A percentile compares a stretch with the other conserved stretches of the same genome.
Evolutionary conservation across 2,888 invertebrate genomes (phyloP).

Genomic region (Cataglyphis altisquamis): DNA sequence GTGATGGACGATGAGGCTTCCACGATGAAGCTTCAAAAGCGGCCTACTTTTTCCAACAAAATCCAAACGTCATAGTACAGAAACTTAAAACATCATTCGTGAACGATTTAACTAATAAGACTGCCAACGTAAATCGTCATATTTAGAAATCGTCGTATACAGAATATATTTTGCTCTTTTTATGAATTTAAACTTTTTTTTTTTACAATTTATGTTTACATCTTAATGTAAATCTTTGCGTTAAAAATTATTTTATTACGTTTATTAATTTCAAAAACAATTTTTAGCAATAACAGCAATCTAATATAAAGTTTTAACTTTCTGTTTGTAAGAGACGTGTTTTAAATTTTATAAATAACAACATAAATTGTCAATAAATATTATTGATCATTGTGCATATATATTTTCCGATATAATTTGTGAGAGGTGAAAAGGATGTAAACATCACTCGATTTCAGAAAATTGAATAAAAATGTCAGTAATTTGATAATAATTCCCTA

Average conservation of each 20-base stretch:
- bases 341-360: slow-evolving; percentile 1
- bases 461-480: slow-evolving; percentile 4
- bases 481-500: slow-evolving; percentile 21
- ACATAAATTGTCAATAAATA: neutral
- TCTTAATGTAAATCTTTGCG: neutral
- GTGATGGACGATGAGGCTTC: neutral
- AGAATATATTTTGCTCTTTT: neutral
- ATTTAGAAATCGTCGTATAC: neutral
- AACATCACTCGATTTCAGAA: neutral
- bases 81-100: neutral
- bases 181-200: neutral
- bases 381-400: neutral
- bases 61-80: neutral
- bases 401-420: neutral
- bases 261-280: slow-evolving; percentile 4
- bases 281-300: neutral
- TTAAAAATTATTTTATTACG: neutral
- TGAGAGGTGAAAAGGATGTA: neutral
- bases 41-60: slow-evolving; percentile 11
- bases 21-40: neutral
- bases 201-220: neutral
- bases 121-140: neutral
- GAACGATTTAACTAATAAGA: neutral
- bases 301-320: neutral
- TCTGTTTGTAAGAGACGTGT: neutral